Base-by-base conservation (phyloP, 2,888 invertebrate genomes). In the Patella caerulea region DNA sequence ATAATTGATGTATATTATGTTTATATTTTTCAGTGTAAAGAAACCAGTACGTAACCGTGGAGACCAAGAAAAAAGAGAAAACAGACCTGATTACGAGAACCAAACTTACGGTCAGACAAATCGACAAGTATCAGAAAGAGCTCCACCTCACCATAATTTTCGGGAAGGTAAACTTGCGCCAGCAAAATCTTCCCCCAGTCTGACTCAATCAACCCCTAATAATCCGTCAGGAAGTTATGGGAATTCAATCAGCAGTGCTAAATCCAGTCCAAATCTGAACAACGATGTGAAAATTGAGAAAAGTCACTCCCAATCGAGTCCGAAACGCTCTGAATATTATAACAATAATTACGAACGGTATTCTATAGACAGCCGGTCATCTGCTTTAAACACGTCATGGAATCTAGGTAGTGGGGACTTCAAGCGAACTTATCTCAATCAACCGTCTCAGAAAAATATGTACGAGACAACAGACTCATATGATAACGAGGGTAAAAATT, bases 121-220 rank as follows among this genome's bases (percentile, higher is more conserved):
- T 45, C 45, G 45, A 45, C 75, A 53, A 14, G 29, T 55, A 54
- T 70, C 70, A 54, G 69, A 70, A 14, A 71, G 55, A 24, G 55
- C 69, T 24, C 75, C 70, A 70, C 29, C 55, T 15, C 55, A 55
- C 19, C 55, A 69, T 12, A 24, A 55, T 14, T 53, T 72, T 24
- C 73, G 78, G 71, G 45, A 45, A 45, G 45, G 45, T 45, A 85
- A 82, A 72, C 82, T 87, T 77, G 79, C 85, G 54, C 79, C 87
- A 1, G 83, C 87, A 15, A 87, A 85, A 79, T 88, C 87, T 11
- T 83, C 88, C 9, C 87, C 88, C 29, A 84, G 83, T 78, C 78
- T 88, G 19, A 82, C 81, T 70, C 81, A 84, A 71, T 78, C 83
- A 0, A 83, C 84, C 12, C 52, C 52, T 55, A 19, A 75, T 76